These are phyloP conservation scores for Dendrocopos noguchii DNA, from an alignment of 2,113 vertebrate species.

Conservation along the genomic window DNA sequence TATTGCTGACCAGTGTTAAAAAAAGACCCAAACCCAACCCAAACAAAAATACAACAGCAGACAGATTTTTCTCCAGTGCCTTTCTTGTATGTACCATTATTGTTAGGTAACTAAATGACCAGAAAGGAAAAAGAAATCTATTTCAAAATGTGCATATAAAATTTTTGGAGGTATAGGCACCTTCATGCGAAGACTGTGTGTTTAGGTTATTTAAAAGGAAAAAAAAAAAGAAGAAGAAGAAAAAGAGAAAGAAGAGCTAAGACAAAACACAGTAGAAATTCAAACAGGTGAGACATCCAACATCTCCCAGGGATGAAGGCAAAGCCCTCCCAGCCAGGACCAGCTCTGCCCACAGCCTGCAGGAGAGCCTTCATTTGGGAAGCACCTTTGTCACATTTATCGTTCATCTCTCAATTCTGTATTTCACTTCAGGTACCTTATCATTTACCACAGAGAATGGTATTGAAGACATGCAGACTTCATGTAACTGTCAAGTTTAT, in stretches of 20 bases:
- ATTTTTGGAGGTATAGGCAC: conserved; percentile 25
- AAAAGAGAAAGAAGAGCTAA: neutral
- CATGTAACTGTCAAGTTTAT: neutral
- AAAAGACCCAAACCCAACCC: neutral
- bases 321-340: neutral
- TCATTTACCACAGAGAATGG: neutral
- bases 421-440: neutral
- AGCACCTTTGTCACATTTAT: neutral
- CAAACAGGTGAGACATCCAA: neutral
- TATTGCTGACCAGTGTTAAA: conserved; percentile 68
- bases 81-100: neutral
- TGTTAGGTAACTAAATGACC: conserved; percentile 9
- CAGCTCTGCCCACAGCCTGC: neutral
- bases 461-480: neutral
- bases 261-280: conserved; percentile 18
- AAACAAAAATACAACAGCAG: conserved; percentile 4
- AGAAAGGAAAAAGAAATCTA: neutral
- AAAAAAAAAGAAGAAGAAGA: neutral
- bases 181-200: conserved; percentile 8
- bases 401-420: neutral
- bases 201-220: neutral
- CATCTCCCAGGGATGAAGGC: neutral
- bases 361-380: neutral
- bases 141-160: conserved; percentile 26
- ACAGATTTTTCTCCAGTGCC: conserved; percentile 17